Conservation (phyloP, 2,113 vertebrate genomes). For the Sterna hirundo region DNA sequence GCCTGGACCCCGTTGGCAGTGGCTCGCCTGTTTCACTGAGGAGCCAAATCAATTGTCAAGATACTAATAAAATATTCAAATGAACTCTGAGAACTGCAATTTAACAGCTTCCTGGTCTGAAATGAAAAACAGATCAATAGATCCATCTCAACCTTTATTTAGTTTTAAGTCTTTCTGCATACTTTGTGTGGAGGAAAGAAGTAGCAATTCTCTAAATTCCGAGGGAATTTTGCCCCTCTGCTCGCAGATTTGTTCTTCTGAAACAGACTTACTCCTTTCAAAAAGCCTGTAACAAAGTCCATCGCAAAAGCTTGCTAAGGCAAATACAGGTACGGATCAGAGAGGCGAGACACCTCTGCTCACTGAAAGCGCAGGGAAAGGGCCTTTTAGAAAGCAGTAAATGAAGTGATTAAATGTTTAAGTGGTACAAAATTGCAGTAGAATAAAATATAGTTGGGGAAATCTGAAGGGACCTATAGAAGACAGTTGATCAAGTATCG, state of each 20-base stretch:
- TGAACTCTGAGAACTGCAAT: not conserved
- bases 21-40: not conserved
- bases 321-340: not conserved
- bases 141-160: not conserved
- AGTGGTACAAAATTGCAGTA: not conserved
- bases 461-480: not conserved
- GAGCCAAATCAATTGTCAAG: not conserved
- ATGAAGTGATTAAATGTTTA: not conserved
- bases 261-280: not conserved
- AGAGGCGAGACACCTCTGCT: not conserved
- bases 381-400: not conserved
- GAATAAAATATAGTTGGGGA: not conserved
- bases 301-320: not conserved
- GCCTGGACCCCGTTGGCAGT: not conserved
- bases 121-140: not conserved
- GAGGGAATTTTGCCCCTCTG: not conserved
- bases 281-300: not conserved
- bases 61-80: constrained; percentile 1
- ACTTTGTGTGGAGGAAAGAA: not conserved
- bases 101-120: not conserved
- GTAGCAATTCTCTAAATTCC: not conserved
- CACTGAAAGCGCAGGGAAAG: not conserved
- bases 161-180: not conserved
- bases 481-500: not conserved
- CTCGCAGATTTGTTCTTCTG: not conserved